Conservation (phyloP, 1,140 invertebrate genomes). For the Babylonia areolata region DNA sequence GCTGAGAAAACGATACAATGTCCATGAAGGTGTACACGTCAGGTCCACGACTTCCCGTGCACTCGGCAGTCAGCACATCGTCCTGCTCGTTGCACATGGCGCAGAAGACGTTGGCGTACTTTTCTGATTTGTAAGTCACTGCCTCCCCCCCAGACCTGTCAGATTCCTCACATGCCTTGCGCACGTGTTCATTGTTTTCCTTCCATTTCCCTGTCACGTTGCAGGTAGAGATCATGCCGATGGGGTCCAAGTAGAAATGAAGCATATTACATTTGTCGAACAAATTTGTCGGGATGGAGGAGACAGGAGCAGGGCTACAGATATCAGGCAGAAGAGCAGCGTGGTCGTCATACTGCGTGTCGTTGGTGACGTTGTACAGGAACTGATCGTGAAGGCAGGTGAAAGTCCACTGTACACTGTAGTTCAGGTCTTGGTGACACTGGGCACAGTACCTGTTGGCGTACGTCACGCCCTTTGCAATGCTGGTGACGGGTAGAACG, state of each 20-base stretch:
- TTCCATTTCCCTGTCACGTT: background rate
- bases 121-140: no score
- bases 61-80: no score
- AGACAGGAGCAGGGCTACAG: background rate
- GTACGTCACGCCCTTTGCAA: background rate
- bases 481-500: background rate
- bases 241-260: background rate
- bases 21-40: no score
- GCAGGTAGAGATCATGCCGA: background rate
- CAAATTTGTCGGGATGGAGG: background rate
- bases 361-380: slow-evolving; percentile 20
- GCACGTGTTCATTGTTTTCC: background rate
- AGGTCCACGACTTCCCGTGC: no score
- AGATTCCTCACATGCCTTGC: background rate
- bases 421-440: background rate
- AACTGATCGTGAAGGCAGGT: slow-evolving; percentile 11
- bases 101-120: background rate
- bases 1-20: no score
- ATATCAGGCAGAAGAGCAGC: background rate
- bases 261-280: background rate
- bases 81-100: slow-evolving; percentile 14
- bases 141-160: background rate
- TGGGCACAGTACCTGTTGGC: slow-evolving; percentile 3
- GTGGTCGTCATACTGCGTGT: background rate
- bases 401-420: background rate